Evolutionary conservation across 2,888 invertebrate genomes (phyloP).

Genomic region (Leptopilina syphax): DNA sequence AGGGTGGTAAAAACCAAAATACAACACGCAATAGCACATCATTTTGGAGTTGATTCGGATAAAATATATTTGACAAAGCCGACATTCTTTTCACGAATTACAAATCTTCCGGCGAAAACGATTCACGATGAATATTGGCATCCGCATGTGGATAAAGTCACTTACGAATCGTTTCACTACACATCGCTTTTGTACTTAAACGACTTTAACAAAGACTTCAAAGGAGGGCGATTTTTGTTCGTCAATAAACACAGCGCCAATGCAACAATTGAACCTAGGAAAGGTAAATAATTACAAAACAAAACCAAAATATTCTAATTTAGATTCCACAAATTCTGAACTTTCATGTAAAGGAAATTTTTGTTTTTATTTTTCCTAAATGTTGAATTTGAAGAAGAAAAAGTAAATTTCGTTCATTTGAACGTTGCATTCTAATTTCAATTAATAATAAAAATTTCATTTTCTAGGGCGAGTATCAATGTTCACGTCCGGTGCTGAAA

Average conservation of each 20-base stretch:
- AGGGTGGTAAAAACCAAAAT: conserved; percentile 86
- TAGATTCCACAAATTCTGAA: too few relatives aligned
- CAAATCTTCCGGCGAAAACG: conserved; percentile 83
- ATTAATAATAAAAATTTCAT: conserved; percentile 10
- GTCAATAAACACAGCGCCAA: conserved; percentile 83
- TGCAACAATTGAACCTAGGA: conserved; percentile 86
- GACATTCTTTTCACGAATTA: conserved; percentile 92
- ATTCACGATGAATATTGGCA: conserved; percentile 95
- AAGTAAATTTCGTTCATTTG: too few relatives aligned
- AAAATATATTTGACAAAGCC: conserved; percentile 88
- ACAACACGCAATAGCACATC: conserved; percentile 85
- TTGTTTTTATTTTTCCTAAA: too few relatives aligned
- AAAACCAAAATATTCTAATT: too few relatives aligned
- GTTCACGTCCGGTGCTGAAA: conserved; percentile 93
- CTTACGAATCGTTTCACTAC: conserved; percentile 91
- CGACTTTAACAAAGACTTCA: conserved; percentile 86
- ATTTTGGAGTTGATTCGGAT: conserved; percentile 84
- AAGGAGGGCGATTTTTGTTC: conserved; percentile 90
- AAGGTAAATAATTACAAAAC: conserved; percentile 75
- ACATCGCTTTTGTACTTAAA: conserved; percentile 89
- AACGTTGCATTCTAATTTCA: background rate
- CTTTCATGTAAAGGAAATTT: too few relatives aligned
- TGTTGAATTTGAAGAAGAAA: too few relatives aligned
- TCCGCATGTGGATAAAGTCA: conserved; percentile 92
- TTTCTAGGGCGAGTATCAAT: conserved; percentile 84